A percentile compares a stretch with the other conserved stretches of the same genome.
Evolutionary conservation across 1,140 invertebrate species (phyloP).

Genomic region (Dinoponera quadriceps): DNA sequence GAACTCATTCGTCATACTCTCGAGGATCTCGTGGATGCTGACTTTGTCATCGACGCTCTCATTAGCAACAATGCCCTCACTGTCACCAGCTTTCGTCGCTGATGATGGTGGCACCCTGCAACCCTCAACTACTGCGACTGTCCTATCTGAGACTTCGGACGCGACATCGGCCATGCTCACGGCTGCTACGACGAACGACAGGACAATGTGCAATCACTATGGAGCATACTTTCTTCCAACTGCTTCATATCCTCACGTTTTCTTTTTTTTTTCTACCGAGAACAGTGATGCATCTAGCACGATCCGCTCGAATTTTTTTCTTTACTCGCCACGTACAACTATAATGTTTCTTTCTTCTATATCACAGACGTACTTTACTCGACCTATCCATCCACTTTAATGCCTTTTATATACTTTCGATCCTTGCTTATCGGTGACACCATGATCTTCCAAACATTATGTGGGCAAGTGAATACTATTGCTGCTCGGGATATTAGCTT

Average conservation of each 20-base stretch:
- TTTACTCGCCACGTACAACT: no score
- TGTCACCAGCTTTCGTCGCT: constrained; percentile 73
- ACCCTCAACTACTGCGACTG: constrained; percentile 74
- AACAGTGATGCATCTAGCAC: no score
- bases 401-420: background rate
- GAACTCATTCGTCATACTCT: constrained; percentile 85
- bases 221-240: no score
- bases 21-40: constrained; percentile 84
- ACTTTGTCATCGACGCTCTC: constrained; percentile 76
- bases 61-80: constrained; percentile 65
- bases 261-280: no score
- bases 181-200: constrained; percentile 24
- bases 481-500: no score
- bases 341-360: no score
- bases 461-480: constrained; percentile 8
- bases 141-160: constrained; percentile 73
- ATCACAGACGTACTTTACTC: no score
- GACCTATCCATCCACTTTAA: no score
- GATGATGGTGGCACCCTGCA: constrained; percentile 62
- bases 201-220: no score
- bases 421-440: constrained; percentile 20
- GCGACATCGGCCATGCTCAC: constrained; percentile 63
- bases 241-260: no score
- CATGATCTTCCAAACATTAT: constrained; percentile 17
- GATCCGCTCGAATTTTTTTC: no score